phyloP scores from a whole-genome alignment of 1,140 invertebrate species.

The Bombus waltoni region DNA sequence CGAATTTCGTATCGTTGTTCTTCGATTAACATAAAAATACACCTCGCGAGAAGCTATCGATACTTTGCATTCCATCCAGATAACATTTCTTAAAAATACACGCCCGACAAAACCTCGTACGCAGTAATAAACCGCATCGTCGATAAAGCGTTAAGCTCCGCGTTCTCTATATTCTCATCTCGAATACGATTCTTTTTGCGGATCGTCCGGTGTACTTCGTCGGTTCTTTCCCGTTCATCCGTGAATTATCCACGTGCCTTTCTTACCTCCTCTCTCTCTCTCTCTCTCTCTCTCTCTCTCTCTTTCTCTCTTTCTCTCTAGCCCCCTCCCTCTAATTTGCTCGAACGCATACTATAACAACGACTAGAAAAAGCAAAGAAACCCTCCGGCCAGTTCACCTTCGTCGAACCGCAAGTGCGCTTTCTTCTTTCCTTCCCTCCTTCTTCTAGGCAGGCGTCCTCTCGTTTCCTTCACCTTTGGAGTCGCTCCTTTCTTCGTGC shows the following conservation, averaged over 20 bases:
- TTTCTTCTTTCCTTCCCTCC: background rate
- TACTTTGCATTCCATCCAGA: no score
- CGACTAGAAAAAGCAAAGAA: conserved; percentile 10
- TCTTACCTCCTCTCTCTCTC: background rate
- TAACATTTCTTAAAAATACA: no score
- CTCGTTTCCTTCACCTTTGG: background rate
- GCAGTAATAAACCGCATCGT: no score
- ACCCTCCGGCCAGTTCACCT: conserved; percentile 23
- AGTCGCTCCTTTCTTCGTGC: conserved; percentile 49
- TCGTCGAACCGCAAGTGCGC: conserved; percentile 37
- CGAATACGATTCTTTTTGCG: background rate
- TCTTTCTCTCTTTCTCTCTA: no score
- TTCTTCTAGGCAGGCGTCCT: background rate
- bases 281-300: no score
- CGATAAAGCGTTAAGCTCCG: no score
- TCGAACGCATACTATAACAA: background rate
- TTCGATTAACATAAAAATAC: no score
- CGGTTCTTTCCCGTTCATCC: background rate
- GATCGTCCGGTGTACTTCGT: background rate
- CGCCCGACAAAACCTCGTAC: no score
- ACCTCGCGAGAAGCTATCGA: no score
- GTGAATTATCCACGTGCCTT: background rate
- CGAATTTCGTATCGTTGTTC: no score
- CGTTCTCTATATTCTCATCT: background rate
- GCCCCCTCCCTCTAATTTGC: background rate